These are phyloP conservation scores for Drosophila multiciliata DNA, from an alignment of 2,888 invertebrate genomes.

Conservation along the genomic window DNA sequence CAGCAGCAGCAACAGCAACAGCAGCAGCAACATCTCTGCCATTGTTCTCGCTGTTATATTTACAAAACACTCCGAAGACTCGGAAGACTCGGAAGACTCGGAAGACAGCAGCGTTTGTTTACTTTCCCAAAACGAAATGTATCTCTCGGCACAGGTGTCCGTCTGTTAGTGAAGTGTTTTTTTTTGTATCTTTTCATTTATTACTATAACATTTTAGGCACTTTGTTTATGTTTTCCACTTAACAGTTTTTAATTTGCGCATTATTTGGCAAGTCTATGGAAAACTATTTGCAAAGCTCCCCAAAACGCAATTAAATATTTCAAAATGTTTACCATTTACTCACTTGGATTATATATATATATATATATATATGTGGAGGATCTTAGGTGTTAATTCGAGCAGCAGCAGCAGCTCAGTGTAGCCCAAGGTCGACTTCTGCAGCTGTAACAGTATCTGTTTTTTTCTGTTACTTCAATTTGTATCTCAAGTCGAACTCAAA, in stretches of 20 bases:
- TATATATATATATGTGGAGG: conserved; percentile 17
- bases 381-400: conserved; percentile 23
- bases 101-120: conserved; percentile 53
- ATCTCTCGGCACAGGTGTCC: conserved; percentile 31
- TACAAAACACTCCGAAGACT: conserved; percentile 59
- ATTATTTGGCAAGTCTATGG: conserved; percentile 26
- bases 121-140: conserved; percentile 43
- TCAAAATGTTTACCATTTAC: conserved; percentile 23
- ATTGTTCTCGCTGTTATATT: conserved; percentile 44
- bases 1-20: neutral
- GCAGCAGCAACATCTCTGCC: neutral
- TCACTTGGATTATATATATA: conserved; percentile 20
- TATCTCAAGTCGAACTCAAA: conserved; percentile 1
- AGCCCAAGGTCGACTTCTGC: conserved; percentile 47
- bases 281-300: conserved; percentile 33
- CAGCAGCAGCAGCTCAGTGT: conserved; percentile 33
- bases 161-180: neutral
- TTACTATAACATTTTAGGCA: conserved; percentile 15
- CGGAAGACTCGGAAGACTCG: conserved; percentile 51
- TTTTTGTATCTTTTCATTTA: conserved; percentile 28
- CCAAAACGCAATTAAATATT: conserved; percentile 42
- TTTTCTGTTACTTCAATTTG: conserved; percentile 6
- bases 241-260: conserved; percentile 43
- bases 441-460: conserved; percentile 9
- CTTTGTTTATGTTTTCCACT: conserved; percentile 24